Evolutionary conservation across 2,888 invertebrate genomes (phyloP).

Genomic region (Lasioglossum marginatum): DNA sequence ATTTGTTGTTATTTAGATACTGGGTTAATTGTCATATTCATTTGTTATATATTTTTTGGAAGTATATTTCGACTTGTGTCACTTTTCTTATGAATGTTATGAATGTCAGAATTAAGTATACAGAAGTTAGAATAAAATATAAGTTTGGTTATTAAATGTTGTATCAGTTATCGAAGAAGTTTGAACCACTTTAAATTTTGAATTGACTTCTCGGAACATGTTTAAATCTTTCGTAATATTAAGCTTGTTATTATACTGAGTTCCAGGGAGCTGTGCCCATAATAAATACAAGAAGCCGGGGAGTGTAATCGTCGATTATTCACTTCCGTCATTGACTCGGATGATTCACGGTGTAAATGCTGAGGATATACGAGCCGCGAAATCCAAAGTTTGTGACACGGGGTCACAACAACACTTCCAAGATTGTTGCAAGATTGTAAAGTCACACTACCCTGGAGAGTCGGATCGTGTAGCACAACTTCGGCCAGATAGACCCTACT

Average conservation of each 20-base stretch:
- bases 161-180: neutral
- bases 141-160: neutral
- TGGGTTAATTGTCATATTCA: too few species aligned
- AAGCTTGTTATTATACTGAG: neutral
- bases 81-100: neutral
- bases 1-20: too few species aligned
- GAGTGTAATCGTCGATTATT: neutral
- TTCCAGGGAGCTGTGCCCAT: neutral
- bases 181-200: neutral
- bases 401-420: neutral
- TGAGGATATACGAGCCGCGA: neutral
- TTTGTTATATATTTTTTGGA: too few species aligned
- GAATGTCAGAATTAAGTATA: too few species aligned
- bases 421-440: conserved; percentile 12
- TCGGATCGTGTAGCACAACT: neutral
- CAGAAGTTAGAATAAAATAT: neutral
- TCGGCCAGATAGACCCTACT: neutral
- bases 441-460: neutral
- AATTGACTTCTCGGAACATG: neutral
- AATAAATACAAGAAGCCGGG: neutral
- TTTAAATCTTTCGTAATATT: neutral
- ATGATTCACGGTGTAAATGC: neutral
- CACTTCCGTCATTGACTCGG: neutral
- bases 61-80: too few species aligned
- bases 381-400: neutral